These are phyloP conservation scores for Cryptoblepharus egeriae DNA, from an alignment of 2,797 vertebrate genomes.

Conservation along the genomic window DNA sequence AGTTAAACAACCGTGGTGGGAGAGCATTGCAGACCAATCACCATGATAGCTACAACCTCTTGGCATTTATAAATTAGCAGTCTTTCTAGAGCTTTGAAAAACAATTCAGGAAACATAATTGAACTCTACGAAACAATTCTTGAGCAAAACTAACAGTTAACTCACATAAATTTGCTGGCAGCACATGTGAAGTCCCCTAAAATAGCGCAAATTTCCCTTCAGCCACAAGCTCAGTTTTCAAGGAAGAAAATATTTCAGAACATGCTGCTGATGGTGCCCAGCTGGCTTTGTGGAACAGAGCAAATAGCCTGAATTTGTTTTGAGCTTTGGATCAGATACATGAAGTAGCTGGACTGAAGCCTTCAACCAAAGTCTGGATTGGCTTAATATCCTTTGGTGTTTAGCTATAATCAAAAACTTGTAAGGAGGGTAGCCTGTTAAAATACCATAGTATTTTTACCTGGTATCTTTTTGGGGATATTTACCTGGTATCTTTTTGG, in stretches of 20 bases:
- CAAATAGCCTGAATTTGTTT: neutral
- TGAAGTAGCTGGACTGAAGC: neutral
- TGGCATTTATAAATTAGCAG: no score
- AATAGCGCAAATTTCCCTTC: neutral
- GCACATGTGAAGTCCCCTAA: neutral
- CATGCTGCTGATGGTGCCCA: no score
- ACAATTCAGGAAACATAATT: no score
- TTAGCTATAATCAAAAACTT: neutral
- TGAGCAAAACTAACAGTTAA: neutral
- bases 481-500: no score
- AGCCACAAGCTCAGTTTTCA: neutral
- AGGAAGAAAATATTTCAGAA: neutral
- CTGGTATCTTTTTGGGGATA: no score
- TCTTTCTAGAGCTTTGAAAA: no score
- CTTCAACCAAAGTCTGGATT: neutral
- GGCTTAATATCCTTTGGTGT: neutral
- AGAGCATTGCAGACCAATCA: no score
- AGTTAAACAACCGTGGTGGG: no score
- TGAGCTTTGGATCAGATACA: neutral
- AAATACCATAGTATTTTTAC: no score
- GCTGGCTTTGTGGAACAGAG: neutral
- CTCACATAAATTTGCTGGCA: neutral
- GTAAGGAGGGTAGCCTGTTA: neutral
- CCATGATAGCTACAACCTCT: no score
- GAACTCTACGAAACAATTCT: neutral